phyloP scores from a whole-genome alignment of 2,113 vertebrate genomes.

The Microtus richardsoni region DNA sequence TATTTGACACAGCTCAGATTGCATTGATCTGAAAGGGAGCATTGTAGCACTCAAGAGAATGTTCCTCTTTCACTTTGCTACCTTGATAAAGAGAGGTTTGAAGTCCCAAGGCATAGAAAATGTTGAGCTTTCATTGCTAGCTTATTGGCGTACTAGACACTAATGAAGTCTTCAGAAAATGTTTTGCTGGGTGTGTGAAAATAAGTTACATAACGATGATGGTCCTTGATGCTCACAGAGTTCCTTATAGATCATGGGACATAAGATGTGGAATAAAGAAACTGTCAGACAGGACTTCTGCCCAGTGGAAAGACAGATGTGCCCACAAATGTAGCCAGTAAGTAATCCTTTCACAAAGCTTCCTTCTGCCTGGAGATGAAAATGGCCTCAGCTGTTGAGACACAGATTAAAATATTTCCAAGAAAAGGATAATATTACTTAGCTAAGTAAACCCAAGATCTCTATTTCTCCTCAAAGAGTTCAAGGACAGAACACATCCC shows the following conservation, averaged over 20 bases:
- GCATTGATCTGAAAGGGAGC: conserved; percentile 43
- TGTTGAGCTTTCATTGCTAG: background rate
- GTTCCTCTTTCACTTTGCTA: conserved; percentile 12
- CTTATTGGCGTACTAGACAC: background rate
- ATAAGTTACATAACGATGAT: background rate
- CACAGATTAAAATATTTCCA: background rate
- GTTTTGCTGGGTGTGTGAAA: background rate
- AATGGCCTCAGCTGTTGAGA: background rate
- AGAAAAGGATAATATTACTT: background rate
- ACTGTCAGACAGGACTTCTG: background rate
- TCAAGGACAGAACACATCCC: background rate
- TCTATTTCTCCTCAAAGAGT: background rate
- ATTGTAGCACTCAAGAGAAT: conserved; percentile 53
- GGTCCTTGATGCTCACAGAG: background rate
- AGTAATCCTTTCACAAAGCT: background rate
- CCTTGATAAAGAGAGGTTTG: conserved; percentile 26
- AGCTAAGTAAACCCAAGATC: background rate
- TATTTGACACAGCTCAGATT: conserved; percentile 64
- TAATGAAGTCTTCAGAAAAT: conserved; percentile 39
- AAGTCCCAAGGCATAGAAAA: background rate
- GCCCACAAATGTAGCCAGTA: background rate
- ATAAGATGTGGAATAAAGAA: background rate
- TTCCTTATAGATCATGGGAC: rapidly evolving
- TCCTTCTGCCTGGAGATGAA: background rate
- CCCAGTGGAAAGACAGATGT: background rate